Percentiles rank a stretch among this genome's conserved stretches.
Evolutionary conservation across 2,113 vertebrate genomes (phyloP).

Genomic region (Genyomyrus donnyi): DNA sequence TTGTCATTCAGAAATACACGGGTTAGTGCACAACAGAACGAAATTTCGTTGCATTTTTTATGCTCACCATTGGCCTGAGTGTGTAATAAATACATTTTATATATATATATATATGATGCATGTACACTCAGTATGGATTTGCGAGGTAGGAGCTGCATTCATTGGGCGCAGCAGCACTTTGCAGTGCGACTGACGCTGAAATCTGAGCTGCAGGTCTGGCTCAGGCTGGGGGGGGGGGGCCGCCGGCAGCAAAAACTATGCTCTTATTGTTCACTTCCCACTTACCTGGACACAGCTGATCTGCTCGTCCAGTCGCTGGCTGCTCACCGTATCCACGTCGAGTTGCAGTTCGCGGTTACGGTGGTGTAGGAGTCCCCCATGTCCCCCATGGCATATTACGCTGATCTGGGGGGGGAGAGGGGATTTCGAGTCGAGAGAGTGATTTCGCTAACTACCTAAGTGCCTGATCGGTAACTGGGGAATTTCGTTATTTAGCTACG

Average conservation of each 20-base stretch:
- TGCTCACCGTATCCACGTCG: background rate
- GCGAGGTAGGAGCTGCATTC: background rate
- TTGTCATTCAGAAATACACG: no score
- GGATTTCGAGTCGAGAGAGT: background rate
- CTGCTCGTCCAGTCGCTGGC: background rate
- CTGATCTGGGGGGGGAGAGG: no score
- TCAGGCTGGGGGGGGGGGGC: background rate
- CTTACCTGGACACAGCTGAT: background rate
- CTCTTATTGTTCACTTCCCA: background rate
- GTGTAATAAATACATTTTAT: no score
- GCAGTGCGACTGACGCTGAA: background rate
- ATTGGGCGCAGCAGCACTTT: background rate
- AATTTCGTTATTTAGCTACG: background rate
- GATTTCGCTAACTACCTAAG: background rate
- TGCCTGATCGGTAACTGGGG: background rate
- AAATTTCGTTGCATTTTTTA: no score
- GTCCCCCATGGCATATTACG: background rate
- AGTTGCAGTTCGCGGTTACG: background rate
- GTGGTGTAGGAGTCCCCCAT: background rate
- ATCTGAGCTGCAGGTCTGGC: background rate
- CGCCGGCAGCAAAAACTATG: background rate
- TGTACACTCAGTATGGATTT: background rate
- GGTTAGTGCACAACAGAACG: no score
- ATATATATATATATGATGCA: background rate
- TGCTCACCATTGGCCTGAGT: no score